phyloP scores from a whole-genome alignment of 2,113 vertebrate species.

The Tinamus guttatus region DNA sequence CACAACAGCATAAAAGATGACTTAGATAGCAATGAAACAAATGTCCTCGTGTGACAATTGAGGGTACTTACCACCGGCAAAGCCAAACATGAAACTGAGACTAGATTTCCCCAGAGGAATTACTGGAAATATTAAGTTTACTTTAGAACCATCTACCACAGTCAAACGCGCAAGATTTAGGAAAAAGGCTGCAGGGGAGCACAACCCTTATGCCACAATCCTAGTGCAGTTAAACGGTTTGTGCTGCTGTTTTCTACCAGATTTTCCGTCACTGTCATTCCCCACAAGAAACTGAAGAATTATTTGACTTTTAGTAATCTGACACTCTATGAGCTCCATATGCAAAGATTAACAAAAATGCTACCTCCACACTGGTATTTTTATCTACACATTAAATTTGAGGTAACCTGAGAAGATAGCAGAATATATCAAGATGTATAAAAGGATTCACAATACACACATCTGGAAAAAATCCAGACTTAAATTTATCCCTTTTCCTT shows the following conservation, averaged over 20 bases:
- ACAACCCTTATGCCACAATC: not conserved
- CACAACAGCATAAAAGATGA: not conserved
- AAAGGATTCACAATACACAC: not conserved
- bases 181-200: not conserved
- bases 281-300: not conserved
- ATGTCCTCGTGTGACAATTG: not conserved
- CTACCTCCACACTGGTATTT: not conserved
- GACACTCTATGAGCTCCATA: not conserved
- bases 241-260: not conserved
- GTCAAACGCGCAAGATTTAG: not conserved
- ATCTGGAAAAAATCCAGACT: not conserved
- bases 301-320: not conserved
- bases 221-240: not conserved
- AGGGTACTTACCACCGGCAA: not conserved
- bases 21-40: conserved; percentile 2
- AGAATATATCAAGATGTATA: not conserved
- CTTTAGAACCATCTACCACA: not conserved
- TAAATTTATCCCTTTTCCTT: not conserved
- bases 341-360: not conserved
- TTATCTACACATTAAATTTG: not conserved
- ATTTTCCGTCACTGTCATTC: not conserved
- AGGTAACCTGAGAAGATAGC: not conserved
- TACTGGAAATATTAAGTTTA: not conserved
- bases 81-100: conserved; percentile 13
- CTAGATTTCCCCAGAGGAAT: conserved; percentile 14